Evolutionary conservation across 2,113 vertebrate species (phyloP), one percentile per base, ranked within the genome.

Genomic region (Otis tarda): DNA sequence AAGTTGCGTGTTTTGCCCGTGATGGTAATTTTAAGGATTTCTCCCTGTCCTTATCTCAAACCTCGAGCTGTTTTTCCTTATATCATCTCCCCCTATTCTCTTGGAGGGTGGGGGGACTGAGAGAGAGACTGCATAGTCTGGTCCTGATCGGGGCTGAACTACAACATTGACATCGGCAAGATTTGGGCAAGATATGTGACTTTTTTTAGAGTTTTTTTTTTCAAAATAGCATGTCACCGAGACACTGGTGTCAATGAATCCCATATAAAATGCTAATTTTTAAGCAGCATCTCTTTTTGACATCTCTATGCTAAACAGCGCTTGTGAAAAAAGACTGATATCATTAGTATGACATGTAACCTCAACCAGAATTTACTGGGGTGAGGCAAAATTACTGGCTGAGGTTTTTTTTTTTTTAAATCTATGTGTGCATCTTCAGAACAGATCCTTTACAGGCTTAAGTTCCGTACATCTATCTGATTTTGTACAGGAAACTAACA

Each of bases 401-500:
- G 18, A 67, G 25, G 6, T 25, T 22, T 39, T 49, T 6, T 23
- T 50, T 64, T 65, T 33, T 20, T 30, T 82, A 9, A 79, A 71
- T 56, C 27, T 41, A 3, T 67, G 21, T 43, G 35, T 49, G 19
- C 17, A 31, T n/a, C 30, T 50, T 53, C 33, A 61, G 15, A 76
- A 41, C 2, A 85, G 61, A 79, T 49, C 7, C 41, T 79, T 61
- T 87, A 43, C 23, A 93, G 53, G 31, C 41, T 60, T 65, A 39
- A 45, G 9, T 53, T 71, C n/a, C 53, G 33, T 41, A 60, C 24
- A 45, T 87, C 22, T 82, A 73, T 59, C 39, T 87, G 73, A 84
- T 69, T 93, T 92, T 82, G 47, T 53, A 81, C 49, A 69, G 85
- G 80, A 94, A 96, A 65, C 41, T 64, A 94, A 27, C 30, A 77